Conservation (phyloP, 37 sponge, comb jelly and placozoan species). For the Mnemiopsis leidyi region DNA sequence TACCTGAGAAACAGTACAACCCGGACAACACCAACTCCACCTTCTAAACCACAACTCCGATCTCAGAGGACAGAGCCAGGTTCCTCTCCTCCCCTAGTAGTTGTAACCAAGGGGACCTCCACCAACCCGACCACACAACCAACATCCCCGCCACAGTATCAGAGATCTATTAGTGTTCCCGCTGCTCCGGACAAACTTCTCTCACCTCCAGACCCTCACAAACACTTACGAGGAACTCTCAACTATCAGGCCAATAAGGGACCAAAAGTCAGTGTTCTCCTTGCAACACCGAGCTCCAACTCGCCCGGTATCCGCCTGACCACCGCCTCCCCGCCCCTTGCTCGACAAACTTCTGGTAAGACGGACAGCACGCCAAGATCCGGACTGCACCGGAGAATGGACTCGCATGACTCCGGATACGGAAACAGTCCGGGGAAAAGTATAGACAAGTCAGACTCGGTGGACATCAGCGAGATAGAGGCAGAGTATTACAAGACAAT, state of each 20-base stretch:
- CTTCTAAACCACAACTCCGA: neutral
- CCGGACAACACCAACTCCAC: neutral
- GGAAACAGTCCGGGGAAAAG: neutral
- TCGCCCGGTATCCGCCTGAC: conserved; percentile 55
- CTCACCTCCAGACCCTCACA: neutral
- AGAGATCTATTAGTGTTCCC: neutral
- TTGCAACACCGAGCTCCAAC: neutral
- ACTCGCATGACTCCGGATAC: conserved; percentile 61
- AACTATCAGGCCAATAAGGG: neutral
- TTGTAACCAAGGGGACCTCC: neutral
- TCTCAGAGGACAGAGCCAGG: neutral
- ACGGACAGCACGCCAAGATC: neutral
- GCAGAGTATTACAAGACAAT: conserved; percentile 23
- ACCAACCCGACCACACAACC: neutral
- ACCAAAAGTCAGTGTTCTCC: neutral
- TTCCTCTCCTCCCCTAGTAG: neutral
- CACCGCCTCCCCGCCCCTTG: conserved; percentile 5
- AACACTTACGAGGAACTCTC: neutral
- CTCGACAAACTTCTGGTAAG: neutral
- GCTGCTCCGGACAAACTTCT: neutral
- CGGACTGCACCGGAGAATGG: neutral
- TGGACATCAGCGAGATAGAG: conserved; percentile 55
- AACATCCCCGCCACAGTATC: neutral
- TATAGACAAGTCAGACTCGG: conserved; percentile 60
- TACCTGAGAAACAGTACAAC: neutral